Conservation (phyloP, 2,797 vertebrate species). For the Gymnoscopelus braueri region DNA sequence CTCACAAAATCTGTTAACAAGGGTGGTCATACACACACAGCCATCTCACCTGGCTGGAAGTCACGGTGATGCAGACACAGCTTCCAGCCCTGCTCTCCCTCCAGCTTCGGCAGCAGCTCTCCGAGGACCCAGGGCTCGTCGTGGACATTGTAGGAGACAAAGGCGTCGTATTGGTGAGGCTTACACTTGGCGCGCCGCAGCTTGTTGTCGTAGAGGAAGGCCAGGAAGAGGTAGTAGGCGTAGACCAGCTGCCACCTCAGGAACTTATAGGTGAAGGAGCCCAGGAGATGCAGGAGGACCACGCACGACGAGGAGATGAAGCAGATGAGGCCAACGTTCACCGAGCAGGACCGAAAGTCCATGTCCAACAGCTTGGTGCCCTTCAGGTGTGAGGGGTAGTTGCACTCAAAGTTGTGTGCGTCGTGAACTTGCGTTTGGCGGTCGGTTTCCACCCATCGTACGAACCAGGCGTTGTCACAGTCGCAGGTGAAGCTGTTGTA, state of each 20-base stretch:
- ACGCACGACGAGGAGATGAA: slow-evolving; percentile 46
- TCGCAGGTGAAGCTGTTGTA: slow-evolving; percentile 71
- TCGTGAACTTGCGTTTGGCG: slow-evolving; percentile 66
- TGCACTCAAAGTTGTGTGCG: slow-evolving; percentile 65
- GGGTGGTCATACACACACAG: background rate
- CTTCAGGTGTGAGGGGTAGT: slow-evolving; percentile 53
- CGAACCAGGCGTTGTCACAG: slow-evolving; percentile 68
- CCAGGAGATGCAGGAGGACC: slow-evolving; percentile 47
- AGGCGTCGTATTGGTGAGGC: slow-evolving; percentile 71
- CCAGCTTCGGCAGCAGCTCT: slow-evolving; percentile 73
- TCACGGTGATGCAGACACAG: slow-evolving; percentile 82
- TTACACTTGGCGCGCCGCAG: slow-evolving; percentile 40
- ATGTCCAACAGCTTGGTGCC: slow-evolving; percentile 61
- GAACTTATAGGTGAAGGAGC: slow-evolving; percentile 64
- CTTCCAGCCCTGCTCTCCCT: slow-evolving; percentile 75
- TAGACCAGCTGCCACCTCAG: slow-evolving; percentile 72
- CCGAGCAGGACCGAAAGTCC: slow-evolving; percentile 39
- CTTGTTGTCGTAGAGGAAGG: slow-evolving; percentile 59
- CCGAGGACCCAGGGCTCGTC: slow-evolving; percentile 76
- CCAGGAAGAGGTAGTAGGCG: slow-evolving; percentile 72
- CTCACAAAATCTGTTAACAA: background rate
- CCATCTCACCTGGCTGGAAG: slow-evolving; percentile 72
- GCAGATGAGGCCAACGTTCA: slow-evolving; percentile 44
- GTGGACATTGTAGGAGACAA: slow-evolving; percentile 78
- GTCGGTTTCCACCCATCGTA: slow-evolving; percentile 43